These are phyloP conservation scores for Labeo rohita DNA, from an alignment of 2,113 vertebrate genomes.

Conservation along the genomic window DNA sequence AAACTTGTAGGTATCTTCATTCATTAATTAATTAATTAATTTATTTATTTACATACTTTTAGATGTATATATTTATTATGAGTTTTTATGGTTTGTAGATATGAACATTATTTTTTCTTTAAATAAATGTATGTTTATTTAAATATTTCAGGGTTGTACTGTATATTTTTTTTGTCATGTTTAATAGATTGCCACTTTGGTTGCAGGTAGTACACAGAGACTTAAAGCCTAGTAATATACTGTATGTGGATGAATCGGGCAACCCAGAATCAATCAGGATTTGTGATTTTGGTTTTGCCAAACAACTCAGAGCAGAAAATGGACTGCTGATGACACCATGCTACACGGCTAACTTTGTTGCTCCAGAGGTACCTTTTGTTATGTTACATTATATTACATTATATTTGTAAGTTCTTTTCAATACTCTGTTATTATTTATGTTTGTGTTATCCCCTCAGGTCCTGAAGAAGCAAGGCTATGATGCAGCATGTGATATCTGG, in stretches of 20 bases:
- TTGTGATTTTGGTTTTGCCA: conserved; percentile 90
- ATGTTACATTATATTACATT: conserved; percentile 22
- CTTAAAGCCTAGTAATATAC: conserved; percentile 77
- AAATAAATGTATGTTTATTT: not conserved
- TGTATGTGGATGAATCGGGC: conserved; percentile 85
- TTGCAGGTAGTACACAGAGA: conserved; percentile 86
- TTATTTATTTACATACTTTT: not conserved
- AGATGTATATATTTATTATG: not conserved
- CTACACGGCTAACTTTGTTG: conserved; percentile 89
- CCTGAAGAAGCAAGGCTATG: conserved; percentile 87
- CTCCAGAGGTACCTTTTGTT: conserved; percentile 80
- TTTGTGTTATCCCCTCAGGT: conserved; percentile 70
- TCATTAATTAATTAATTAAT: not conserved
- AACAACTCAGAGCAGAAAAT: conserved; percentile 86
- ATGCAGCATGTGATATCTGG: conserved; percentile 91
- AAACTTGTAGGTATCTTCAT: not conserved
- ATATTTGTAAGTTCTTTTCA: conserved; percentile 42
- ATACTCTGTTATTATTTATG: not conserved
- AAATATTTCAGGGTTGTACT: not conserved
- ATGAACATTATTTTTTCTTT: not conserved
- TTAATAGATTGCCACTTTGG: not conserved
- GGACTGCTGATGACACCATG: conserved; percentile 86
- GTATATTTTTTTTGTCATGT: not conserved
- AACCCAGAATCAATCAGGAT: conserved; percentile 87
- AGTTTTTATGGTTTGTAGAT: not conserved